phyloP scores from a whole-genome alignment of 2,797 vertebrate species.

The Hozukius guyotensis region DNA sequence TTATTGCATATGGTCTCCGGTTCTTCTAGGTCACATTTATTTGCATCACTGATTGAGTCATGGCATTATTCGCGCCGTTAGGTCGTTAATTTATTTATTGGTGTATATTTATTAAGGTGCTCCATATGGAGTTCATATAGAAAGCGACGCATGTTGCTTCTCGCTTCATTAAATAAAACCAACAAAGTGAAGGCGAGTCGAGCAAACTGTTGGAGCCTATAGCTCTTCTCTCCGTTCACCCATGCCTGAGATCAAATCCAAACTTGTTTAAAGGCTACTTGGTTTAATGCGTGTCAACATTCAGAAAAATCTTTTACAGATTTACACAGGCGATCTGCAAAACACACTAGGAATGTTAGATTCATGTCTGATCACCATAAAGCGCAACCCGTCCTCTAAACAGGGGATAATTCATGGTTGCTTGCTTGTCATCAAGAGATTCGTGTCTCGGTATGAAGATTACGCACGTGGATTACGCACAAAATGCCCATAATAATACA shows the following conservation, averaged over 20 bases:
- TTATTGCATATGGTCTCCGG: neutral
- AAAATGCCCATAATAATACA: neutral
- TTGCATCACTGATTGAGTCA: neutral
- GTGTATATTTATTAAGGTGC: neutral
- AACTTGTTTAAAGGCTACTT: neutral
- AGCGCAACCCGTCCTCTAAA: neutral
- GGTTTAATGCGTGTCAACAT: neutral
- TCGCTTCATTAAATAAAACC: slow-evolving; percentile 32
- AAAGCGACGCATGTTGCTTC: neutral
- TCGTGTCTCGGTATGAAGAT: neutral
- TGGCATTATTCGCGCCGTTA: neutral
- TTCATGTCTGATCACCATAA: neutral
- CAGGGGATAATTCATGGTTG: neutral
- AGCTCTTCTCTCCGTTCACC: neutral
- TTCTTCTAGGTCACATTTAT: neutral
- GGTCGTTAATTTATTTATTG: neutral
- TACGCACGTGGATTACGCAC: slow-evolving; percentile 8
- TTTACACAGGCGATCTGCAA: neutral
- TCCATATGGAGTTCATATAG: neutral
- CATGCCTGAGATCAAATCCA: neutral
- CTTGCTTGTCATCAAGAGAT: neutral
- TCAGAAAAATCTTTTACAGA: neutral
- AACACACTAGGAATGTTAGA: neutral
- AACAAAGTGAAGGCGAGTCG: slow-evolving; percentile 2
- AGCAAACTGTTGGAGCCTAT: neutral